Evolutionary conservation across 2,888 invertebrate species (phyloP), one percentile per base, ranked within the genome.

Genomic region (Diaprepes abbreviatus): DNA sequence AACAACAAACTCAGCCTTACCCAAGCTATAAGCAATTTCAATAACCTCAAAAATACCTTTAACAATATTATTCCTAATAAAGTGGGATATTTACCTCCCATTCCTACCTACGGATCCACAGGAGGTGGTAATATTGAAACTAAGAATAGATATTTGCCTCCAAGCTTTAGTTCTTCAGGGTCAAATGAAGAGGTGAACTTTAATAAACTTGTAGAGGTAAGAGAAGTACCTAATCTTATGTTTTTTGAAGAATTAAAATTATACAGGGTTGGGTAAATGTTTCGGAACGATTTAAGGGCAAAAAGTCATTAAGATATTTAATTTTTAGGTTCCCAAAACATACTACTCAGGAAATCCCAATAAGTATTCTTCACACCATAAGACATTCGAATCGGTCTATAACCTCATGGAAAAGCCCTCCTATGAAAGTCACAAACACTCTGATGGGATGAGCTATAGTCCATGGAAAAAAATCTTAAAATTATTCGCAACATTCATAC

Each of bases 401-500:
- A 76, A 75, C 35, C 50, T 74, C 4, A 52, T 75, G 64, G 77
- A 78, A 55, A 74, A 70, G 19, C 77, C 77, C 0, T 63, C 60
- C 3, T 24, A 55, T 12, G 21, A 19, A 2, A 21, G 52, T 2
- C 36, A 67, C 9, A 35, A 54, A 33, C 28, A 50, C 21, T 19
- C 48, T 62, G 36, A 14, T 2, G 72, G 14, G 64, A 70, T 60
- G 33, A 31, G 57, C 9, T 68, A 43, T 50, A 74, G 2, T 75
- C 89, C 90, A 0, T 90, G 90, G 90, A 88, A 88, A 79, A 87
- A 87, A 74, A 84, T 92, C 36, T 82, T 92, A 9, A 89, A 89
- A 66, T 82, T 92, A 74, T 83, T 91, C 76, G 89, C 91, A 0
- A 88, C 92, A 0, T 86, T 92, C 76, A 85, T 92, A 58, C 93